Base-by-base conservation (phyloP, 2,797 vertebrate genomes). In the Taenioides sp. region DNA sequence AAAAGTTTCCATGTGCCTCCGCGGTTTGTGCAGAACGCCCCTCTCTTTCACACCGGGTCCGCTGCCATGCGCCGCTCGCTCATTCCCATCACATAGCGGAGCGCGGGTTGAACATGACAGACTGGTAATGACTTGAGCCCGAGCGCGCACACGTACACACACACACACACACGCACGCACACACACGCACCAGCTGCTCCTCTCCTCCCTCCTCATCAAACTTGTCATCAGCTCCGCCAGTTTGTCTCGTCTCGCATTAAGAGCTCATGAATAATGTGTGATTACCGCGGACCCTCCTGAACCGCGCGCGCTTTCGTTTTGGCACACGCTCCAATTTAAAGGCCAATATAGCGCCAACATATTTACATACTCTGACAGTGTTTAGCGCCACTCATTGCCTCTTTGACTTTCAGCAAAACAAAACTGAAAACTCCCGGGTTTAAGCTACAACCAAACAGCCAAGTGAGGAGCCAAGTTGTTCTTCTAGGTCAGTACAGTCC, bases 211-310 rank as follows among this genome's bases (percentile, higher is more conserved):
- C 88, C 86, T 89, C 89, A 91, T 89, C 88, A 87, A 89, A 92
- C 82, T 89, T 90, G 88, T 91, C 88, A 91, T 88, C 87, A 85
- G 84, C 87, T 85, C 77, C 67, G 85, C 87, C 88, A 91, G 87
- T 91, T 88, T 88, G 85, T 89, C 87, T 89, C 72, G 72, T 90
- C 88, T 90, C 88, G 87, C 88, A 90, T 92, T 91, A 90, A 83
- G 84, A 83, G 76, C 87, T 90, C 85, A 90, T 90, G 88, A 90
- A 91, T 90, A 88, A 90, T 89, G 80, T 89, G 86, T 88, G 88
- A 88, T 91, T 89, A 90, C 84, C 74, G 72, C 76, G 86, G 80
- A 88, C 82, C 84, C 84, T 87, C 82, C 27, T 54, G 65, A 66
- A 31, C 65, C 12, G 55, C 83, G 86, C 79, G 70, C 61, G 70